phyloP scores from a whole-genome alignment of 2,113 vertebrate genomes.

The Xiphophorus maculatus region DNA sequence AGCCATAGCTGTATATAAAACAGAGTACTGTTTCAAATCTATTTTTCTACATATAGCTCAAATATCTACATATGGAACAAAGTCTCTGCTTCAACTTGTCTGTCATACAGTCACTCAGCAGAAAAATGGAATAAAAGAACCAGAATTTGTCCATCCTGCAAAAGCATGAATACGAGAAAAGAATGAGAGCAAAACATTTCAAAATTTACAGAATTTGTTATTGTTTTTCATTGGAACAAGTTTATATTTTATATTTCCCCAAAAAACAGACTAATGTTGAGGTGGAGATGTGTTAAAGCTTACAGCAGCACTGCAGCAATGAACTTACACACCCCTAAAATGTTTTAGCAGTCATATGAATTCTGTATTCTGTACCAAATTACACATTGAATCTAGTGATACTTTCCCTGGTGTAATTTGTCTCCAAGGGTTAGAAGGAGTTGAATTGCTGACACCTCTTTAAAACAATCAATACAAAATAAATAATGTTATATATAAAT shows the following conservation, averaged over 20 bases:
- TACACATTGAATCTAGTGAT: slow-evolving; percentile 33
- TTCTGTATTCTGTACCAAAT: slow-evolving; percentile 46
- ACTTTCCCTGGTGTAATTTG: slow-evolving; percentile 22
- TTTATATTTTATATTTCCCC: slow-evolving; percentile 5
- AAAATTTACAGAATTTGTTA: slow-evolving; percentile 9
- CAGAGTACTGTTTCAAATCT: slow-evolving; percentile 72
- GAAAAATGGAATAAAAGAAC: slow-evolving; percentile 9
- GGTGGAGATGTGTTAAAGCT: neutral
- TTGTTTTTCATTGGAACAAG: neutral
- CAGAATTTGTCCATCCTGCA: slow-evolving; percentile 6
- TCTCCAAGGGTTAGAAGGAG: neutral
- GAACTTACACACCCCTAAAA: slow-evolving; percentile 8
- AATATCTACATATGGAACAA: slow-evolving; percentile 45
- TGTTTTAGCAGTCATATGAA: slow-evolving; percentile 18
- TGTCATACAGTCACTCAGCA: slow-evolving; percentile 25
- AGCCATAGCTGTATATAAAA: slow-evolving; percentile 77
- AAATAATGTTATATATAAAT: slow-evolving; percentile 22
- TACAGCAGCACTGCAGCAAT: slow-evolving; percentile 1
- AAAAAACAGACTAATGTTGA: slow-evolving; percentile 9
- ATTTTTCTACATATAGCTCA: slow-evolving; percentile 74
- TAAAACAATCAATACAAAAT: slow-evolving; percentile 32
- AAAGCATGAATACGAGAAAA: neutral
- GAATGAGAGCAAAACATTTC: slow-evolving; percentile 1
- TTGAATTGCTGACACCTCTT: slow-evolving; percentile 3
- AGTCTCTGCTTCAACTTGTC: slow-evolving; percentile 42